phyloP scores from a whole-genome alignment of 2,888 invertebrate genomes.

The Phrixothrix hirtus region DNA sequence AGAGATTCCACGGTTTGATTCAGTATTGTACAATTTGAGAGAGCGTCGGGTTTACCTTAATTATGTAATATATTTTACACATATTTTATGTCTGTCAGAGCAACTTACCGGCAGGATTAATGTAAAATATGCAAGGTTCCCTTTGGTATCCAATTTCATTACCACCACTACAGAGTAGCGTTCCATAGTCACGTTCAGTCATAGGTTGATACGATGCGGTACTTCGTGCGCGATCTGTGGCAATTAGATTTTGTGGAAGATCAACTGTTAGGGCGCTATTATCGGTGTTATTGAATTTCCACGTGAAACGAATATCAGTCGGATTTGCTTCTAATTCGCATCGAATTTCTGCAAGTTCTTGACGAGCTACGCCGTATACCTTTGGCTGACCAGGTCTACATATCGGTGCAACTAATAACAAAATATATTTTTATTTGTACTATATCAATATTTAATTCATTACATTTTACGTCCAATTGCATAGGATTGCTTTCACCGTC shows the following conservation, averaged over 20 bases:
- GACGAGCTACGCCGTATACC: slow-evolving; percentile 73
- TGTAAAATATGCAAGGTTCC: slow-evolving; percentile 73
- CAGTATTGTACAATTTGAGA: slow-evolving; percentile 72
- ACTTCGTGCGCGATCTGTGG: slow-evolving; percentile 66
- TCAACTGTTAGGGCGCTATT: slow-evolving; percentile 65
- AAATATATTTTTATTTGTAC: slow-evolving; percentile 1
- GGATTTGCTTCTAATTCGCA: slow-evolving; percentile 80
- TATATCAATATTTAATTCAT: slow-evolving; percentile 49
- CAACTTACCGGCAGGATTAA: slow-evolving; percentile 70
- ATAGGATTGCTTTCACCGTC: slow-evolving; percentile 86
- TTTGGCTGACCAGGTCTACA: slow-evolving; percentile 71
- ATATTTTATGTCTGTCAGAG: not conserved
- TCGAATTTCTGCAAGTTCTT: slow-evolving; percentile 69
- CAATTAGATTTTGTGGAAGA: slow-evolving; percentile 66
- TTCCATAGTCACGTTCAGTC: slow-evolving; percentile 75
- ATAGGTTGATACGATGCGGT: slow-evolving; percentile 72
- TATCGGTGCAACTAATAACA: slow-evolving; percentile 68
- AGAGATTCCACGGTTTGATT: slow-evolving; percentile 75
- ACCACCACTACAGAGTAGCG: slow-evolving; percentile 72
- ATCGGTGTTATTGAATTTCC: slow-evolving; percentile 75
- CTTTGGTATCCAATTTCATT: slow-evolving; percentile 74
- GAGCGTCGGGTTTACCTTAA: slow-evolving; percentile 72
- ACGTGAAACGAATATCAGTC: slow-evolving; percentile 66
- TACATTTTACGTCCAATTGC: slow-evolving; percentile 84
- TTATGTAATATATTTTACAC: slow-evolving; percentile 8